Evolutionary conservation across 2,113 vertebrate genomes (phyloP).

Genomic region (Pterocles gutturalis): DNA sequence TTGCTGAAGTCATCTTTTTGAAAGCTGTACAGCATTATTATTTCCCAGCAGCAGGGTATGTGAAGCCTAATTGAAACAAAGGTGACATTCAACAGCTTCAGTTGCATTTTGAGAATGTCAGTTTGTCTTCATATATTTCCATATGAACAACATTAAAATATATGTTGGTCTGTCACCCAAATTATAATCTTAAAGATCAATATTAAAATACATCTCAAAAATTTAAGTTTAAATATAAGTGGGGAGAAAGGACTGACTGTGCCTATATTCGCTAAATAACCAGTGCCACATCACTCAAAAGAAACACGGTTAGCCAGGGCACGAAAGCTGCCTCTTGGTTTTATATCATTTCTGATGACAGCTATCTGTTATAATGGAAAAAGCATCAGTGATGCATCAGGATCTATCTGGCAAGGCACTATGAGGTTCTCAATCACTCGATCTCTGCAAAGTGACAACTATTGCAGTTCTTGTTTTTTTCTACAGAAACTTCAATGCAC

Average conservation of each 20-base stretch:
- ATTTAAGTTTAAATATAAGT: background rate
- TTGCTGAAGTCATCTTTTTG: background rate
- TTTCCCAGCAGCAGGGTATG: background rate
- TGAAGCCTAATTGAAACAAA: constrained; percentile 46
- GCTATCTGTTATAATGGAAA: constrained; percentile 32
- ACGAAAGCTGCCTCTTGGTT: background rate
- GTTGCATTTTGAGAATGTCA: background rate
- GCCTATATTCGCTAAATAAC: background rate
- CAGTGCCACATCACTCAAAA: background rate
- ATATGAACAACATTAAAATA: background rate
- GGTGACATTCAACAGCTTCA: background rate
- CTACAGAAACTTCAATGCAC: background rate
- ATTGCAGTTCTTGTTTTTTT: background rate
- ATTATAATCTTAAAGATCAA: background rate
- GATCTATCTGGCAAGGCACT: background rate
- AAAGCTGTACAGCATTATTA: constrained; percentile 16
- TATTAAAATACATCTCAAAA: background rate
- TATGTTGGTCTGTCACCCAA: background rate
- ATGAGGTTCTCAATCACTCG: constrained; percentile 8
- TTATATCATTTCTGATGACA: background rate
- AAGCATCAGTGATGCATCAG: constrained; percentile 22
- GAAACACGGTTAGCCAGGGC: background rate
- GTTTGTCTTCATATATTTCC: background rate
- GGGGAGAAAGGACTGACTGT: background rate
- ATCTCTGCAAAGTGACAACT: constrained; percentile 18